Percentiles rank a stretch among this genome's conserved stretches.
Conservation (phyloP, 2,797 vertebrate species). For the Sandelia bainsii region DNA sequence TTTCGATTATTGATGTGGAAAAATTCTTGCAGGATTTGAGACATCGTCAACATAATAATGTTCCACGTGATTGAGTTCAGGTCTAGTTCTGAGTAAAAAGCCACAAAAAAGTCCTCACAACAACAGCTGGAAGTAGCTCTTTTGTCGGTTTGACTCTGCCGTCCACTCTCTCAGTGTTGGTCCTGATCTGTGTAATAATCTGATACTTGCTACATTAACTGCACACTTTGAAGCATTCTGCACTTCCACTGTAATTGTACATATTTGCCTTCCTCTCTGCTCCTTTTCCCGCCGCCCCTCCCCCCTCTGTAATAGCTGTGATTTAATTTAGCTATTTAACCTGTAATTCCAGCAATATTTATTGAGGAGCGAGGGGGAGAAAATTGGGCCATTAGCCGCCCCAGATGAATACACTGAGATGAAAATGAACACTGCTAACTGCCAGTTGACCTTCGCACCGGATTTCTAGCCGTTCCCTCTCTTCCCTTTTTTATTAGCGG, state of each 20-base stretch:
- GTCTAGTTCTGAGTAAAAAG: no score
- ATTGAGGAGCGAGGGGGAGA: conserved; percentile 96
- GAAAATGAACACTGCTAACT: conserved; percentile 99
- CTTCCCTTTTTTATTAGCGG: conserved; percentile 90
- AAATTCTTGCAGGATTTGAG: no score
- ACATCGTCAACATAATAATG: no score
- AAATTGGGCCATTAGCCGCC: conserved; percentile 98
- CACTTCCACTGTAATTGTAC: conserved; percentile 92
- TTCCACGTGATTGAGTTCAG: no score
- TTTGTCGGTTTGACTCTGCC: no score
- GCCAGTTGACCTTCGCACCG: conserved; percentile 95
- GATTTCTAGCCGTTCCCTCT: conserved; percentile 89
- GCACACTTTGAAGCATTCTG: conserved; percentile 84
- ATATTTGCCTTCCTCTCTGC: conserved; percentile 65
- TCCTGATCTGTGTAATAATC: conserved; percentile 49
- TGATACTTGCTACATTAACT: conserved; percentile 85
- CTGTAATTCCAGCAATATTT: conserved; percentile 99
- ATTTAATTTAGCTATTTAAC: conserved; percentile 99
- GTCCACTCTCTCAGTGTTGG: conserved; percentile 5
- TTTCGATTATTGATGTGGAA: no score
- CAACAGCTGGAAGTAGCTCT: no score
- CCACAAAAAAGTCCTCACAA: no score
- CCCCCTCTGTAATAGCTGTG: conserved; percentile 93
- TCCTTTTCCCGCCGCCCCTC: conserved; percentile 77
- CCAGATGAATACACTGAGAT: conserved; percentile 99